Conservation (phyloP, 2,797 vertebrate species). For the Pygocentrus nattereri region DNA sequence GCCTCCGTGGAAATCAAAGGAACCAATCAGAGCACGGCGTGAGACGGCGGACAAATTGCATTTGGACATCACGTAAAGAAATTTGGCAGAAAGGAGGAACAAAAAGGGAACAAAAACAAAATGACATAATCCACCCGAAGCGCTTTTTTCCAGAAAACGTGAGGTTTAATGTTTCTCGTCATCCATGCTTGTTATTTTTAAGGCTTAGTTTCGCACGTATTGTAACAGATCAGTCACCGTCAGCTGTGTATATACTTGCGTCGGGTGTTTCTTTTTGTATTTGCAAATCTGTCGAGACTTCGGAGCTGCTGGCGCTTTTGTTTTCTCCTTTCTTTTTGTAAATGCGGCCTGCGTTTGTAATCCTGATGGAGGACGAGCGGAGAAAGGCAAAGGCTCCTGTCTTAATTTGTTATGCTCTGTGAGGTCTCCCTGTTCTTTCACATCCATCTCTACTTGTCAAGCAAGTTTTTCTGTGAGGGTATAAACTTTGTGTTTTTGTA, state of each 20-base stretch:
- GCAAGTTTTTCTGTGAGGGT: constrained; percentile 59
- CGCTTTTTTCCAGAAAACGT: constrained; percentile 57
- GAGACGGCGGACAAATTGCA: constrained; percentile 59
- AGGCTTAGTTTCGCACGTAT: constrained; percentile 70
- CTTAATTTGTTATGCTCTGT: constrained; percentile 51
- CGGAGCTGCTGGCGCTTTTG: constrained; percentile 58
- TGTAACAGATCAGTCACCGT: constrained; percentile 70
- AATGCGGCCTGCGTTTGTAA: constrained; percentile 66
- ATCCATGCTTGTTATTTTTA: constrained; percentile 69
- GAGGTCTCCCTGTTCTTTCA: constrained; percentile 51
- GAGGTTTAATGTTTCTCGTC: constrained; percentile 74
- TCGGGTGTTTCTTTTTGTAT: constrained; percentile 74
- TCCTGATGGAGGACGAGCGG: constrained; percentile 49
- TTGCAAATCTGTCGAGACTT: constrained; percentile 59
- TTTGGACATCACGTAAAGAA: constrained; percentile 38
- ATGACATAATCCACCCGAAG: constrained; percentile 67
- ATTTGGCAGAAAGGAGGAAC: constrained; percentile 64
- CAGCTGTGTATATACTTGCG: constrained; percentile 78
- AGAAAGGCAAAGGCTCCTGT: constrained; percentile 39
- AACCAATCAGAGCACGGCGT: constrained; percentile 75
- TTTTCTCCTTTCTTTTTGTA: constrained; percentile 41
- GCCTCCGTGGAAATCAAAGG: constrained; percentile 86
- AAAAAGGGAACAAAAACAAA: constrained; percentile 54
- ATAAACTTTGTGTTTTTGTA: constrained; percentile 64
- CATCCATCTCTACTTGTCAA: constrained; percentile 59